Conservation (phyloP, 1,140 invertebrate genomes). For the Trichonephila clavipes region DNA sequence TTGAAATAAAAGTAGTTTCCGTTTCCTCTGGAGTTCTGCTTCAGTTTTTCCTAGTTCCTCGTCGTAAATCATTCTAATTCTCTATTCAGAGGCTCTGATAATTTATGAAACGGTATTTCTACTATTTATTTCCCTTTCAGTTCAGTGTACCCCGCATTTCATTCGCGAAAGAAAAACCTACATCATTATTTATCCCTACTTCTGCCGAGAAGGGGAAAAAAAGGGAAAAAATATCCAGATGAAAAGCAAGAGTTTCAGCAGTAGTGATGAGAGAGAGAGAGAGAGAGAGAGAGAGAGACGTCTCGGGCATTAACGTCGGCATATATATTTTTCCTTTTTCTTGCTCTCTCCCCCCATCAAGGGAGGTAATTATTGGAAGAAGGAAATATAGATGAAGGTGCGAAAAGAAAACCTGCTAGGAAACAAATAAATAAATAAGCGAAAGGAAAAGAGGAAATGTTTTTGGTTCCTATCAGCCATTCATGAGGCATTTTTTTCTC, state of each 20-base stretch:
- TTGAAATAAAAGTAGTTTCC: too few species aligned
- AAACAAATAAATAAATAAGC: slow-evolving; percentile 62
- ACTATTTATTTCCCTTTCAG: slow-evolving; percentile 35
- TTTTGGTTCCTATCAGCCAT: slow-evolving; percentile 51
- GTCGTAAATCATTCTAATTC: not conserved
- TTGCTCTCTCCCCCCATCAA: slow-evolving; percentile 4
- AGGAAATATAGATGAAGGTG: slow-evolving; percentile 65
- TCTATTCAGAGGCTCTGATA: slow-evolving; percentile 12
- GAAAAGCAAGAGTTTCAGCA: slow-evolving; percentile 30
- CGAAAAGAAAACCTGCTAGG: slow-evolving; percentile 45
- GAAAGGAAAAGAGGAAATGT: slow-evolving; percentile 46
- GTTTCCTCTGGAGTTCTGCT: too few species aligned
- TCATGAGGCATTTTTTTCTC: slow-evolving; percentile 51
- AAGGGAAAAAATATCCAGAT: not conserved
- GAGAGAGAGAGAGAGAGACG: too few species aligned
- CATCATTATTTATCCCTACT: slow-evolving; percentile 29
- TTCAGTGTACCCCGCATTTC: slow-evolving; percentile 5
- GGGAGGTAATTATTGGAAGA: slow-evolving; percentile 65
- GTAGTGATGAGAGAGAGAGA: too few species aligned
- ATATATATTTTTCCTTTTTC: not conserved
- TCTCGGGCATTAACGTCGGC: slow-evolving; percentile 27
- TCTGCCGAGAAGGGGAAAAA: not conserved
- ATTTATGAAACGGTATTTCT: slow-evolving; percentile 15
- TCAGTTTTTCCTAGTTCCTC: too few species aligned
- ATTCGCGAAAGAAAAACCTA: slow-evolving; percentile 3